These are phyloP conservation scores for Hydrotaea cyrtoneurina DNA, from an alignment of 2,888 invertebrate genomes.

Conservation along the genomic window DNA sequence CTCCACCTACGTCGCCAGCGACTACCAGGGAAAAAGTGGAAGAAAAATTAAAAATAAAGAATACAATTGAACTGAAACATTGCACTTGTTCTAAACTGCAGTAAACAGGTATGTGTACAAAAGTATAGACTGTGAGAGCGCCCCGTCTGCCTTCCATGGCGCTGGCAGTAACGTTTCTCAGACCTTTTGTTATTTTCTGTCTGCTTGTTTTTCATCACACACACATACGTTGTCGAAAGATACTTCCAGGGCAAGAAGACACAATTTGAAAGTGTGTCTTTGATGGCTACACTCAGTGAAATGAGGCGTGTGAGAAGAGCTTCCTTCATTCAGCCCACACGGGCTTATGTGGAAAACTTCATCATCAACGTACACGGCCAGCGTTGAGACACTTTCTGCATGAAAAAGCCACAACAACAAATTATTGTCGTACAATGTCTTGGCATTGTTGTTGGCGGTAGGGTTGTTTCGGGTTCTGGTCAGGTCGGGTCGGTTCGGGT, in stretches of 20 bases:
- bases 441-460: too few species aligned
- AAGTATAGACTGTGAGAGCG: not conserved
- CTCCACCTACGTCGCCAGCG: too few species aligned
- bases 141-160: not conserved
- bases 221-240: too few species aligned
- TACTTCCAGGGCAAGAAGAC: not conserved
- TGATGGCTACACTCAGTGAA: too few species aligned
- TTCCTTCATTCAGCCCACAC: too few species aligned
- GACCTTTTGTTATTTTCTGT: not conserved
- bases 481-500: too few species aligned
- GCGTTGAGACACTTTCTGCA: not conserved
- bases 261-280: not conserved
- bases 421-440: not conserved
- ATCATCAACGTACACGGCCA: not conserved
- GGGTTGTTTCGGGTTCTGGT: not conserved
- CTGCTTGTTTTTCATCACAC: not conserved
- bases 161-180: constrained; percentile 7
- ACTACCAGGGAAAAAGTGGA: not conserved
- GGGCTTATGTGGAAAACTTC: not conserved
- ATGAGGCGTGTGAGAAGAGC: too few species aligned
- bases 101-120: not conserved
- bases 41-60: not conserved
- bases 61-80: not conserved
- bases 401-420: not conserved
- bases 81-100: constrained; percentile 37